phyloP scores from a whole-genome alignment of 2,797 vertebrate species.

The Enteromius treurensis region DNA sequence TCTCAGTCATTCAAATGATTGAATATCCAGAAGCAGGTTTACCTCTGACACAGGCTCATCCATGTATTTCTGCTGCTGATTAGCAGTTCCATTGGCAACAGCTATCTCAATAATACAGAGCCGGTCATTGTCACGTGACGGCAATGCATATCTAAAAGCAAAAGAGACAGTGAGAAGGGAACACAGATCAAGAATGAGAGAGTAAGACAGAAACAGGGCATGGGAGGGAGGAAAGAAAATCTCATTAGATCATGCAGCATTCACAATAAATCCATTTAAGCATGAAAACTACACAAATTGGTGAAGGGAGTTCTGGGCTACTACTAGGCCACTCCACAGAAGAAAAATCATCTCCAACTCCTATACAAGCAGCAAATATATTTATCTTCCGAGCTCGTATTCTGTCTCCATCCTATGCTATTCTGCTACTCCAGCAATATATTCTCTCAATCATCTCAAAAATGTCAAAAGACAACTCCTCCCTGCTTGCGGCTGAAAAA shows the following conservation, averaged over 20 bases:
- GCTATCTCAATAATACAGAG: constrained; percentile 85
- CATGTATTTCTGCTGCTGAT: constrained; percentile 72
- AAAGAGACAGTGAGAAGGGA: constrained; percentile 52
- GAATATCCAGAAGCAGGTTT: constrained; percentile 59
- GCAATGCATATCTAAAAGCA: constrained; percentile 79
- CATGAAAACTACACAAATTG: constrained; percentile 69
- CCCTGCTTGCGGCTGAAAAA: constrained; percentile 28
- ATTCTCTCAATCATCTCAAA: constrained; percentile 32
- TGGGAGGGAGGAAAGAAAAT: constrained; percentile 62
- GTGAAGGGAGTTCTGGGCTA: constrained; percentile 58
- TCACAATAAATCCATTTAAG: constrained; percentile 73
- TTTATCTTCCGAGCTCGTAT: not conserved
- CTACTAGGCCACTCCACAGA: not conserved
- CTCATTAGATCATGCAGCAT: constrained; percentile 65
- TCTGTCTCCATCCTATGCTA: not conserved
- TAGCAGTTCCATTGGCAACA: constrained; percentile 74
- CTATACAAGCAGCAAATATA: not conserved
- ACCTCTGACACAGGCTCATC: constrained; percentile 76
- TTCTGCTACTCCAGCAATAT: not conserved
- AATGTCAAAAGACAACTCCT: constrained; percentile 50
- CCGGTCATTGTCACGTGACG: constrained; percentile 73
- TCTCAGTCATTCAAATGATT: constrained; percentile 5
- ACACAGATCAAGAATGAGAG: constrained; percentile 22
- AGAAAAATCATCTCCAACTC: not conserved
- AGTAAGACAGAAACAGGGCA: constrained; percentile 59